Evolutionary conservation across 2,888 invertebrate genomes (phyloP), one percentile per base, ranked within the genome.

Genomic region (Apamea sordens): DNA sequence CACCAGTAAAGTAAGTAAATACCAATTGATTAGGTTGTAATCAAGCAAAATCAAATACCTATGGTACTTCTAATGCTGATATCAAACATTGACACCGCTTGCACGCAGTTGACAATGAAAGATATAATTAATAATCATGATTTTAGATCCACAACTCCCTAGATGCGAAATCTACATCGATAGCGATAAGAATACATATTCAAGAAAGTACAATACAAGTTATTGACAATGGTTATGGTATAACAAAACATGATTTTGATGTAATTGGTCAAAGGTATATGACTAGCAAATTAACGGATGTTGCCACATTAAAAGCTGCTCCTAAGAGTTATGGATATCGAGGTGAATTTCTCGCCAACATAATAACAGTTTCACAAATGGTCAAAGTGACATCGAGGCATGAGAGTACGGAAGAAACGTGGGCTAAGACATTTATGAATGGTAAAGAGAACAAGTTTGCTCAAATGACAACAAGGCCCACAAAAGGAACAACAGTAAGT

Each of bases 171-270:
- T 97, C 98, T 2, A 97, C 97, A 32, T 97, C 98, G 44, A 97
- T 98, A 78, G 98, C 98, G 36, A 96, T 98, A 74, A 96, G 98
- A 90, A 92, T 98, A 44, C 96, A 98, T 92, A 93, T 98, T 47
- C 92, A 95, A 77, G 96, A 97, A 82, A 97, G 97, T 89, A 97
- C 96, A 86, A 96, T 98, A 86, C 98, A 98, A 97, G 98, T 98
- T 11, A 97, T 98, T 63, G 98, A 98, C 92, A 98, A 98, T 95
- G 98, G 98, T 3, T 89, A 85, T 87, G 98, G 98, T 4, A 97
- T 98, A 53, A 88, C 94, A 5, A 93, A 95, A 88, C 90, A 94
- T 47, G 97, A 98, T 91, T 95, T 98, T 81, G 91, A 96, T 70
- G 85, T 94, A 44, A 91, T 98, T 71, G 98, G 98, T 24, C 93